Evolutionary conservation across 2,113 vertebrate genomes (phyloP).

Genomic region (Brienomyrus longianalis): DNA sequence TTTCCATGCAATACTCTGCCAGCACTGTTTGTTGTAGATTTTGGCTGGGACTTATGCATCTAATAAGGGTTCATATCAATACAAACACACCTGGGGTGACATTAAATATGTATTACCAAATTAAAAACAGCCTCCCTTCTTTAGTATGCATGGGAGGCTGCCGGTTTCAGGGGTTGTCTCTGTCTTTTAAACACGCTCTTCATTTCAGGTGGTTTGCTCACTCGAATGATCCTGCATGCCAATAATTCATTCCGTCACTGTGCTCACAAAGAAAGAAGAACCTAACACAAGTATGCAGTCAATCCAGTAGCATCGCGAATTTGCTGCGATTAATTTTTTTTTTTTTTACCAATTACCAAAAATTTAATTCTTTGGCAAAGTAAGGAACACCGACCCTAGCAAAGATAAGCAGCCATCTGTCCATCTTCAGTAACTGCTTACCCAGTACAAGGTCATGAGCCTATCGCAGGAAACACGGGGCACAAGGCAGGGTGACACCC

Average conservation of each 20-base stretch:
- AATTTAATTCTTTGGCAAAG: neutral
- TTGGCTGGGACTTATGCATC: neutral
- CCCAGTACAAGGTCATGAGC: neutral
- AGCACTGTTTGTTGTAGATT: conserved; percentile 13
- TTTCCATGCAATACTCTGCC: neutral
- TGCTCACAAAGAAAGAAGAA: conserved; percentile 26
- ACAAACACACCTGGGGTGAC: conserved; percentile 32
- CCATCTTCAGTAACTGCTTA: neutral
- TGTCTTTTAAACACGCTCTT: conserved; percentile 38
- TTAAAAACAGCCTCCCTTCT: conserved; percentile 37
- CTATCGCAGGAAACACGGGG: neutral
- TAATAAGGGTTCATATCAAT: conserved; percentile 38
- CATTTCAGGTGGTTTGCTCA: conserved; percentile 16
- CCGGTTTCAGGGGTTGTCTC: conserved; percentile 34
- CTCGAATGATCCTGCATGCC: conserved; percentile 42
- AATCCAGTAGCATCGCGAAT: neutral
- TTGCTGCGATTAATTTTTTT: neutral
- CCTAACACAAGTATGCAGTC: neutral
- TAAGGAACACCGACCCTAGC: neutral
- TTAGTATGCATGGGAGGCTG: conserved; percentile 34
- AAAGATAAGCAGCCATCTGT: neutral
- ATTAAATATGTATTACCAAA: conserved; percentile 50
- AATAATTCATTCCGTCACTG: conserved; percentile 1
- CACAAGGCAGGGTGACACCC: neutral
- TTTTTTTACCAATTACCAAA: neutral